phyloP scores from a whole-genome alignment of 1,140 invertebrate species.

The Probaryconus sp. region DNA sequence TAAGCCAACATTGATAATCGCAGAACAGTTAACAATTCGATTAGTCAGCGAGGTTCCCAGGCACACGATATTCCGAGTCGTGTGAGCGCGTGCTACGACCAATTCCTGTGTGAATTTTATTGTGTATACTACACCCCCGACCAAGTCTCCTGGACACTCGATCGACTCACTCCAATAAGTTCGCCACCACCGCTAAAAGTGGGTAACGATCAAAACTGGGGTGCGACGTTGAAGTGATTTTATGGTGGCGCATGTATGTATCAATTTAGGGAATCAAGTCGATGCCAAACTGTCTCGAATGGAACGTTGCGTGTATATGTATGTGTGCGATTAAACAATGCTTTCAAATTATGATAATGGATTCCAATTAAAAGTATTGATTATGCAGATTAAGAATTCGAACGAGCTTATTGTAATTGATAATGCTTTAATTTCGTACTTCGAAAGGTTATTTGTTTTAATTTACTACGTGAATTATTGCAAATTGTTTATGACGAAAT shows the following conservation, averaged over 20 bases:
- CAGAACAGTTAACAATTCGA: conserved; percentile 71
- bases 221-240: conserved; percentile 67
- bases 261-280: conserved; percentile 54
- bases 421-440: too few relatives aligned
- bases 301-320: too few relatives aligned
- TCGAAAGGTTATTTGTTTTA: too few relatives aligned
- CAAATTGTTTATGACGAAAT: too few relatives aligned
- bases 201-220: conserved; percentile 35
- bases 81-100: conserved; percentile 73
- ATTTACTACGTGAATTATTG: too few relatives aligned
- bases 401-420: conserved; percentile 1
- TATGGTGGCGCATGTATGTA: conserved; percentile 68
- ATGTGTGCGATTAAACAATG: conserved; percentile 37
- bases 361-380: conserved; percentile 11
- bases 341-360: conserved; percentile 28
- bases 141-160: conserved; percentile 27
- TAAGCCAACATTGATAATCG: conserved; percentile 47
- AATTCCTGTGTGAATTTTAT: conserved; percentile 76
- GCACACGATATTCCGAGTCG: conserved; percentile 68
- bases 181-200: conserved; percentile 30
- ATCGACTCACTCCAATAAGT: conserved; percentile 36
- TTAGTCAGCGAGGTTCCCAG: conserved; percentile 74
- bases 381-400: not conserved
- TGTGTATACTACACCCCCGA: conserved; percentile 61
- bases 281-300: too few relatives aligned